Percentiles rank a stretch among this genome's conserved stretches.
Evolutionary conservation across 2,797 vertebrate species (phyloP).

Genomic region (Telmatherina bonti): DNA sequence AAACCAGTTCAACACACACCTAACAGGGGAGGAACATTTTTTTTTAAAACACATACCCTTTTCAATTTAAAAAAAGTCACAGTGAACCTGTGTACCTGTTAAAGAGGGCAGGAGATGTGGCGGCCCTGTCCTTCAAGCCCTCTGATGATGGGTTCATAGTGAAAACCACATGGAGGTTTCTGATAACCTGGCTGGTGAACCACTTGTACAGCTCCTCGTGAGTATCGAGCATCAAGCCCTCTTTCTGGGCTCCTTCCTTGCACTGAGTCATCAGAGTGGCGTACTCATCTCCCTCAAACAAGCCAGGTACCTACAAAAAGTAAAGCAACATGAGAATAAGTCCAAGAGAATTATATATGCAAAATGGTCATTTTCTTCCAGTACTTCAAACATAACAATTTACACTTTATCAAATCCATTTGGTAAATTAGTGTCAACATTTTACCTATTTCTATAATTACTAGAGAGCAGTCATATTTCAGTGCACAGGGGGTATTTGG

Average conservation of each 20-base stretch:
- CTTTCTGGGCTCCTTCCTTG: conserved; percentile 98
- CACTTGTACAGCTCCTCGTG: conserved; percentile 99
- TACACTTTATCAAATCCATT: neutral
- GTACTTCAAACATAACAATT: neutral
- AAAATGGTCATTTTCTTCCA: neutral
- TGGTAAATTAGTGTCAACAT: neutral
- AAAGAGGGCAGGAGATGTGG: conserved; percentile 98
- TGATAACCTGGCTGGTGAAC: conserved; percentile 99
- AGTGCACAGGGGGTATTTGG: neutral
- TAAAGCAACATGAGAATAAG: neutral
- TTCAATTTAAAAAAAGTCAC: neutral
- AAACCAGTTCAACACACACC: conserved; percentile 99
- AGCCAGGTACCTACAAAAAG: conserved; percentile 90
- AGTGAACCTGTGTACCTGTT: conserved; percentile 87
- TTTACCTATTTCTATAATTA: neutral
- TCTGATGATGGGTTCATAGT: conserved; percentile 99
- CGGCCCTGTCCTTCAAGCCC: conserved; percentile 97
- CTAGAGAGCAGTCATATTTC: neutral
- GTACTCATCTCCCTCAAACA: conserved; percentile 99
- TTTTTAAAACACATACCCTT: neutral
- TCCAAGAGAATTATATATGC: neutral
- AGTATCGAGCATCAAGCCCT: conserved; percentile 98
- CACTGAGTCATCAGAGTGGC: conserved; percentile 99
- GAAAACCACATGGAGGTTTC: conserved; percentile 99
- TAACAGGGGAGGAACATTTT: conserved; percentile 48